These are phyloP conservation scores for Arctopsyche grandis DNA, from an alignment of 1,140 invertebrate species.

Conservation along the genomic window DNA sequence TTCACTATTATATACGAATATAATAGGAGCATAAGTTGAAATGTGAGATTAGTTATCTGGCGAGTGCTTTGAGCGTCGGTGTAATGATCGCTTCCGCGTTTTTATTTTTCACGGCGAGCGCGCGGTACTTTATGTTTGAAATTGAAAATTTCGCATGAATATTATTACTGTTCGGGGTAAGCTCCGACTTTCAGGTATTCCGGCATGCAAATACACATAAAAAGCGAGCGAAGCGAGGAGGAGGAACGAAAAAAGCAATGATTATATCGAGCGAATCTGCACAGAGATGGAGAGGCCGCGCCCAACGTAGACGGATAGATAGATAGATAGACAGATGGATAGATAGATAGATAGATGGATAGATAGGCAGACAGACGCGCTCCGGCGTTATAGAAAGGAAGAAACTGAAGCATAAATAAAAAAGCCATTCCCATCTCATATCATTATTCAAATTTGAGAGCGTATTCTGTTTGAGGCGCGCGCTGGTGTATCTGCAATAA, in stretches of 20 bases:
- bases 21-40: no score
- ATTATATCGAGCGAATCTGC: slow-evolving; percentile 38
- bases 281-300: neutral
- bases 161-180: slow-evolving; percentile 6
- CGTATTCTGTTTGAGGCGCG: slow-evolving; percentile 45
- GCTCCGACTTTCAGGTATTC: neutral
- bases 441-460: slow-evolving; percentile 56
- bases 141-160: slow-evolving; percentile 23
- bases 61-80: neutral
- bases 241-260: slow-evolving; percentile 17
- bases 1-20: no score
- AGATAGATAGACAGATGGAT: neutral
- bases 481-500: slow-evolving; percentile 51
- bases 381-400: slow-evolving; percentile 46
- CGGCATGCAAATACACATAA: neutral
- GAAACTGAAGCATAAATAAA: slow-evolving; percentile 53
- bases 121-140: slow-evolving; percentile 12
- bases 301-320: neutral
- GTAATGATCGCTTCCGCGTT: slow-evolving; percentile 1
- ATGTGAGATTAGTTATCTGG: no score
- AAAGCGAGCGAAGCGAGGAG: neutral
- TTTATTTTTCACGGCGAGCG: neutral
- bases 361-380: slow-evolving; percentile 15
- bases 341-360: neutral
- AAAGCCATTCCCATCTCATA: slow-evolving; percentile 55